phyloP scores from a whole-genome alignment of 1,140 invertebrate genomes.

The Pinna nobilis region DNA sequence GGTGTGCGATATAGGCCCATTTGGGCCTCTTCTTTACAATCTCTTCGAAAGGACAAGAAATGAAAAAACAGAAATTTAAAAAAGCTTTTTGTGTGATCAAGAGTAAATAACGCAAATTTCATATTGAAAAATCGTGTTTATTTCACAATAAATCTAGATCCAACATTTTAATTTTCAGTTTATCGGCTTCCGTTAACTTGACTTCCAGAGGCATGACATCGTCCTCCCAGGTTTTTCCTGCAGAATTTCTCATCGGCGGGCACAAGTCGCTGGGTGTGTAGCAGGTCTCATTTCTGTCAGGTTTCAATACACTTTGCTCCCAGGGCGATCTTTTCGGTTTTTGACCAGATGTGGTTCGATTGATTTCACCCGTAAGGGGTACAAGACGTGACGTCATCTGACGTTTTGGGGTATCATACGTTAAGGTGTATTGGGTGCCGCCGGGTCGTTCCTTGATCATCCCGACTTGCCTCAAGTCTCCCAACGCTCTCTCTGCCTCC shows the following conservation, averaged over 20 bases:
- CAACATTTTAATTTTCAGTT: constrained; percentile 22
- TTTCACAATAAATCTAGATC: constrained; percentile 11
- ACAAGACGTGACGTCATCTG: constrained; percentile 8
- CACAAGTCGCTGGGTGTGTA: background rate
- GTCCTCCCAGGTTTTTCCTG: background rate
- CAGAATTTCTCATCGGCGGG: background rate
- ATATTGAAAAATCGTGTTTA: background rate
- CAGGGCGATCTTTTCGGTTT: constrained; percentile 18
- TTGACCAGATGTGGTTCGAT: background rate
- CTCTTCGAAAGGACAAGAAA: no score
- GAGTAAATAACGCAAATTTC: background rate
- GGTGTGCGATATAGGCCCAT: no score
- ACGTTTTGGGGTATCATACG: constrained; percentile 22
- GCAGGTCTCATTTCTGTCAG: background rate
- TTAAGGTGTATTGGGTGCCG: constrained; percentile 4
- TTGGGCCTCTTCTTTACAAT: no score
- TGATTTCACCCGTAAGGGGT: constrained; percentile 7
- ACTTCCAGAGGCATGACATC: background rate
- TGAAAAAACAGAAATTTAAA: no score
- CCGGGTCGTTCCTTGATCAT: constrained; percentile 16
- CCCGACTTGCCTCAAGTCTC: constrained; percentile 9
- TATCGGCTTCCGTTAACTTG: background rate
- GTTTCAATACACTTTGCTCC: constrained; percentile 11
- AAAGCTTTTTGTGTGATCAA: no score
- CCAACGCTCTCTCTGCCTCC: constrained; percentile 13